A percentile compares a stretch with the other conserved stretches of the same genome.
These are phyloP conservation scores for Sciurus carolinensis DNA, from an alignment of 2,797 vertebrate species.

Conservation along the genomic window DNA sequence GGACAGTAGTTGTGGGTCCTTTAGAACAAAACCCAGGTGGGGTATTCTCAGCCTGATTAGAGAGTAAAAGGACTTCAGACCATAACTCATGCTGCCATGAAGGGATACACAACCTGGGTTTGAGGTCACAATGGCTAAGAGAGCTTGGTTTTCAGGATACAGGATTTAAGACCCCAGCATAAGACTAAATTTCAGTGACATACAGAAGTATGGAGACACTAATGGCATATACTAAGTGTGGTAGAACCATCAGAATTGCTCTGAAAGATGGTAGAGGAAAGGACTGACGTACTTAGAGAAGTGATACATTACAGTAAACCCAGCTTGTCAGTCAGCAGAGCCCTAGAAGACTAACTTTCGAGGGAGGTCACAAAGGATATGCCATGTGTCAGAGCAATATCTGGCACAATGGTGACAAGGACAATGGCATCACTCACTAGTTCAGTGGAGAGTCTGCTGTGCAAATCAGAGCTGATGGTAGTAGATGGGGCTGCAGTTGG, in stretches of 20 bases:
- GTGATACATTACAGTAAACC: background rate
- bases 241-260: background rate
- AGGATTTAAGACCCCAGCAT: accelerated
- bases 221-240: background rate
- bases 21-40: too few relatives aligned
- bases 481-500: background rate
- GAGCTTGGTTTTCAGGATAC: background rate
- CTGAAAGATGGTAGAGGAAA: background rate
- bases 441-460: background rate
- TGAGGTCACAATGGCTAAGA: background rate
- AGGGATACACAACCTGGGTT: background rate
- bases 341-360: background rate
- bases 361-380: background rate
- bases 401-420: background rate
- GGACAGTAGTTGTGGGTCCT: background rate
- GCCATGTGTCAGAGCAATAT: background rate
- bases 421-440: background rate
- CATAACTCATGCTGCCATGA: too few relatives aligned
- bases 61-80: background rate
- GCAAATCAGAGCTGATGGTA: background rate
- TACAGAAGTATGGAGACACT: background rate
- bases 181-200: background rate
- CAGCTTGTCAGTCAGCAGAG: background rate
- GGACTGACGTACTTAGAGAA: background rate
- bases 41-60: background rate